Conservation (phyloP, 2,113 vertebrate genomes). For the Pollimyrus isidori region DNA sequence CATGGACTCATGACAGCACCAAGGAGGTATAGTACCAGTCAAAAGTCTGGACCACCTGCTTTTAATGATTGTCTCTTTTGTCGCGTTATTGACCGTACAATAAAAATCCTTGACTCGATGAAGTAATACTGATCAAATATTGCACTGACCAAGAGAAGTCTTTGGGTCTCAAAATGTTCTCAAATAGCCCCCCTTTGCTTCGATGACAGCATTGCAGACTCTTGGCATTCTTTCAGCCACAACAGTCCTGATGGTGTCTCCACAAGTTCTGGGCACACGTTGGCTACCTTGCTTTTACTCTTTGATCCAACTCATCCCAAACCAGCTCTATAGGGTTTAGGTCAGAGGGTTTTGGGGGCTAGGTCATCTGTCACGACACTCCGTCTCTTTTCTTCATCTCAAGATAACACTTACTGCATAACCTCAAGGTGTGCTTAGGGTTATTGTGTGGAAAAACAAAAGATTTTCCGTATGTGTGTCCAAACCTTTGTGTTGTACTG, state of each 20-base stretch:
- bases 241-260: background rate
- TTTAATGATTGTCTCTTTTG: background rate
- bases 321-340: background rate
- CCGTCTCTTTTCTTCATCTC: background rate
- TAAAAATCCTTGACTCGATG: background rate
- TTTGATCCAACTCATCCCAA: background rate
- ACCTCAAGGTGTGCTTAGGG: background rate
- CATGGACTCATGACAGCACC: background rate
- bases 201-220: background rate
- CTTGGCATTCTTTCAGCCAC: background rate
- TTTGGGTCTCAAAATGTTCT: background rate
- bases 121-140: background rate
- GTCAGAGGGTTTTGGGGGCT: background rate
- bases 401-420: background rate
- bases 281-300: background rate
- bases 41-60: background rate
- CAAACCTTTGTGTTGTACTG: background rate
- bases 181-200: background rate
- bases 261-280: background rate
- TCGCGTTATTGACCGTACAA: background rate
- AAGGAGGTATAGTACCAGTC: background rate
- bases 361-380: background rate
- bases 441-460: background rate
- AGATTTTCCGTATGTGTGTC: background rate
- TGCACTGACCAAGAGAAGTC: background rate